These are phyloP conservation scores for Pediacus dermestoides DNA, from an alignment of 2,888 invertebrate species.

Conservation along the genomic window DNA sequence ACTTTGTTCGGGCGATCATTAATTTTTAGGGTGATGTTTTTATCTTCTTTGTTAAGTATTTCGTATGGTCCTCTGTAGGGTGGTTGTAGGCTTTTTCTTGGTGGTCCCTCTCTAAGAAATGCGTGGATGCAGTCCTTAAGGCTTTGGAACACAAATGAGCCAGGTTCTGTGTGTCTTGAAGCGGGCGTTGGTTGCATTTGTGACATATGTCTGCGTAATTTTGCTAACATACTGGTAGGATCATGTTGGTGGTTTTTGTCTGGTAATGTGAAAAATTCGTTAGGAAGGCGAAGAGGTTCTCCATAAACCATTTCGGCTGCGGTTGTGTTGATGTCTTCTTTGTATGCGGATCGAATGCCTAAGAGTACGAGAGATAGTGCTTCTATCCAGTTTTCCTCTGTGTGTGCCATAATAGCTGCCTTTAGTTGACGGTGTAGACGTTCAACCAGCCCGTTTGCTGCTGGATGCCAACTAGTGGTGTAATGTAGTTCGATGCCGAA, in stretches of 20 bases:
- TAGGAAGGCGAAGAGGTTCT: not conserved
- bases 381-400: slow-evolving; percentile 14
- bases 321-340: slow-evolving; percentile 11
- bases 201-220: not conserved
- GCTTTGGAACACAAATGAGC: slow-evolving; percentile 45
- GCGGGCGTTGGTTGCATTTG: slow-evolving; percentile 11
- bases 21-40: slow-evolving; percentile 19
- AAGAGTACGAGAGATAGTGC: slow-evolving; percentile 14
- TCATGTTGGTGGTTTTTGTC: slow-evolving; percentile 2
- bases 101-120: slow-evolving; percentile 29
- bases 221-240: not conserved
- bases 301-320: slow-evolving; percentile 16
- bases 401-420: slow-evolving; percentile 14
- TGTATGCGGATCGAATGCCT: slow-evolving; percentile 8
- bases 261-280: not conserved
- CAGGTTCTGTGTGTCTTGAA: slow-evolving; percentile 1
- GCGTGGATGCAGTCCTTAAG: slow-evolving; percentile 45
- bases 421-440: slow-evolving; percentile 20
- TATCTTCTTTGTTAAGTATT: slow-evolving; percentile 20
- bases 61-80: slow-evolving; percentile 30
- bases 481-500: slow-evolving; percentile 8
- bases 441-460: slow-evolving; percentile 26
- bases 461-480: slow-evolving; percentile 24
- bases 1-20: slow-evolving; percentile 19
- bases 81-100: slow-evolving; percentile 27